Evolutionary conservation across 2,113 vertebrate genomes (phyloP), one percentile per base, ranked within the genome.

Genomic region (Beaufortia kweichowensis): DNA sequence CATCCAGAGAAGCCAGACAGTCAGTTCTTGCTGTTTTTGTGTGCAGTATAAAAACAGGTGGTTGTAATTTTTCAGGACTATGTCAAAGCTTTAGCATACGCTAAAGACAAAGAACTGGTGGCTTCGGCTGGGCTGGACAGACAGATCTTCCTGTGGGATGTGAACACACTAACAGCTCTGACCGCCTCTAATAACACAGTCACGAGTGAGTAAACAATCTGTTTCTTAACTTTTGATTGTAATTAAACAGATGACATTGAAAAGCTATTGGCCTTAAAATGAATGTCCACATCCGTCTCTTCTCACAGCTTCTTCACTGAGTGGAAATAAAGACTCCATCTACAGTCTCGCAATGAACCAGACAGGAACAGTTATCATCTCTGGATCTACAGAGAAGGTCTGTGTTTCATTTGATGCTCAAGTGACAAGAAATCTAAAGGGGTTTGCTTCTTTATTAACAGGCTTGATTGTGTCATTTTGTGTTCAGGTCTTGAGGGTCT

Each of bases 291-390:
- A 8, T 77, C 0, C 70, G 10, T 61, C 83, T 67, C 75, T 15
- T 86, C 55, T 85, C 76, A 90, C 86, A 98, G 97, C 97, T 83
- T 99, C 97, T 43, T 99, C 97, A 53, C 90, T 99, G 84, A 99
- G 97, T 86, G 97, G 97, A 81, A 98, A 99, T 91, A 99, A 99
- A 85, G 97, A 99, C 87, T 99, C 97, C 2, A 99, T 99, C 92
- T 99, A 99, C 87, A 98, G 97, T 88, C 94, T 99, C 84, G 96
- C 97, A 66, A 99, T 98, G 97, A 98, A 99, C 90, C 97, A 99
- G 76, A 96, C 98, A 94, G 97, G 96, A 86, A 99, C 97, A 79
- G 95, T 98, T 83, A 99, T 99, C 81, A 95, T 98, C 64, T 98
- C 97, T 3, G 97, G 97, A 84, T 99, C 97, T 79, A 99, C 97